Conservation (phyloP, 2,113 vertebrate genomes). For the Sinocyclocheilus rhinocerous region DNA sequence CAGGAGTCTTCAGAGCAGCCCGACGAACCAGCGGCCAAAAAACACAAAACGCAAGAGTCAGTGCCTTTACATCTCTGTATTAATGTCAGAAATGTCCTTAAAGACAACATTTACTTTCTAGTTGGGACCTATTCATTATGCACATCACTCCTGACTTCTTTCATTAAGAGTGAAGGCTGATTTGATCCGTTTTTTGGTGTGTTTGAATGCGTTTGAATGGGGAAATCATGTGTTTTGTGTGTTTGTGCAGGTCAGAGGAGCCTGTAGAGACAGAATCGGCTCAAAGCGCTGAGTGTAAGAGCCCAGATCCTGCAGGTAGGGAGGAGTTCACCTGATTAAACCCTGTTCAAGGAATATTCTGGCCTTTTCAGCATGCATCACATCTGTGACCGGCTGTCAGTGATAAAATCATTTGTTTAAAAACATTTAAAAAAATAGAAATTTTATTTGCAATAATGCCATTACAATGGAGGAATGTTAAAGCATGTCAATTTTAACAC, state of each 20-base stretch:
- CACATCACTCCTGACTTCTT: background rate
- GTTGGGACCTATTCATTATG: background rate
- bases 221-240: background rate
- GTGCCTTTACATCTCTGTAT: background rate
- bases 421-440: too few species aligned
- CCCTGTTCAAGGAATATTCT: background rate
- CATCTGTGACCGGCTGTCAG: too few species aligned
- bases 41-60: constrained; percentile 62
- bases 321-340: background rate
- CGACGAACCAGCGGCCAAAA: constrained; percentile 72
- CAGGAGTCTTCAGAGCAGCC: constrained; percentile 58
- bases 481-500: too few species aligned
- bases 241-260: constrained; percentile 63
- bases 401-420: too few species aligned
- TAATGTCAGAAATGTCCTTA: too few species aligned
- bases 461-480: too few species aligned
- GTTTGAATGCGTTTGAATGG: too few species aligned
- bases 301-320: constrained; percentile 63
- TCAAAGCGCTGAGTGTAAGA: constrained; percentile 52
- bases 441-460: too few species aligned
- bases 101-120: too few species aligned
- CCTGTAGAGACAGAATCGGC: constrained; percentile 39
- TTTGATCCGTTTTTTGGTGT: background rate
- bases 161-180: background rate
- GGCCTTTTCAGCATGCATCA: too few species aligned